Evolutionary conservation across 2,113 vertebrate genomes (phyloP).

Genomic region (Benitochromis conjunctus): DNA sequence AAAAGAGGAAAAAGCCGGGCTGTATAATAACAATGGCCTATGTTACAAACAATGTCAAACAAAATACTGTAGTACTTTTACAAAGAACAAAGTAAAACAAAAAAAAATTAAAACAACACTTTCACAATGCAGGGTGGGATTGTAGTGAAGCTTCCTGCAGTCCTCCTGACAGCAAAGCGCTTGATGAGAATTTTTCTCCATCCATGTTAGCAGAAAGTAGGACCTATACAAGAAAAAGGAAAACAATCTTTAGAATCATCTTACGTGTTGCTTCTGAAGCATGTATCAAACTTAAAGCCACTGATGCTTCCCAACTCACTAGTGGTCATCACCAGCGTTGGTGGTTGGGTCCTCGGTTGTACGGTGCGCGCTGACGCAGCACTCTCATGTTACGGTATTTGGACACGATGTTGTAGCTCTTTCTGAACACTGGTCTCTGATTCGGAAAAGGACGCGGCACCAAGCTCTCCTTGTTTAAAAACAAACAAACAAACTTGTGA

Average conservation of each 20-base stretch:
- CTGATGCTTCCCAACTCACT: not conserved
- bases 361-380: slow-evolving; percentile 63
- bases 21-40: not conserved
- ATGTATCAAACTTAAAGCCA: not conserved
- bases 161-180: not conserved
- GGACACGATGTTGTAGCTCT: slow-evolving; percentile 72
- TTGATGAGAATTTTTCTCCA: not conserved
- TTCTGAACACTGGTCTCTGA: slow-evolving; percentile 71
- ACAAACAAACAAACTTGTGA: not conserved
- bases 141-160: not conserved
- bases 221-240: not conserved
- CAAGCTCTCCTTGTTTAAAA: slow-evolving; percentile 52
- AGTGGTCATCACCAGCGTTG: slow-evolving; percentile 60
- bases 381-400: slow-evolving; percentile 77
- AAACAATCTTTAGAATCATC: not conserved
- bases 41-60: slow-evolving; percentile 4
- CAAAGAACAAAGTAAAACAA: slow-evolving; percentile 4
- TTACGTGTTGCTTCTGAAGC: not conserved
- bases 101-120: not conserved
- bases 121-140: not conserved
- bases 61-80: slow-evolving; percentile 3
- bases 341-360: slow-evolving; percentile 57
- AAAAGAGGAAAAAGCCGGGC: not conserved
- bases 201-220: not conserved
- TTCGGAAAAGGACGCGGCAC: slow-evolving; percentile 61